Evolutionary conservation across 2,113 vertebrate genomes (phyloP).

Genomic region (Calidris pygmaea): DNA sequence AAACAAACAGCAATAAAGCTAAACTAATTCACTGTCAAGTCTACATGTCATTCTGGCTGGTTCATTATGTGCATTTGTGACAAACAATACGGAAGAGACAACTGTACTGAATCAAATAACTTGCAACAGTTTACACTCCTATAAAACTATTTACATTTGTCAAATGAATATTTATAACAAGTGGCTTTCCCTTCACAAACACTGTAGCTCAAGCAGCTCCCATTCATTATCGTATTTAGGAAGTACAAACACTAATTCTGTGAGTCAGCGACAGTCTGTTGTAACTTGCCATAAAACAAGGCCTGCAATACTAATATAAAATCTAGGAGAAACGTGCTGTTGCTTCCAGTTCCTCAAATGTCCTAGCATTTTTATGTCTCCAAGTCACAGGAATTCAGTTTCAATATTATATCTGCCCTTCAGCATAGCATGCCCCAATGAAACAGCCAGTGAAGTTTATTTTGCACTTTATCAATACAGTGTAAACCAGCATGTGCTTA

Average conservation of each 20-base stretch:
- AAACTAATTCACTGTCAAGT: slow-evolving; percentile 61
- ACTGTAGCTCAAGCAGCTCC: slow-evolving; percentile 51
- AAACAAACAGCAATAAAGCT: slow-evolving; percentile 63
- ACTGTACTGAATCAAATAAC: slow-evolving; percentile 71
- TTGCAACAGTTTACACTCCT: slow-evolving; percentile 70
- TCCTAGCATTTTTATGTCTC: slow-evolving; percentile 20
- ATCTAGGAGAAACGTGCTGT: neutral
- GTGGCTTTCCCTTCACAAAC: slow-evolving; percentile 64
- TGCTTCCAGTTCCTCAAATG: neutral
- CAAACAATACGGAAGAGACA: slow-evolving; percentile 70
- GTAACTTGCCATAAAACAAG: neutral
- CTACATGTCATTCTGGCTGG: slow-evolving; percentile 50
- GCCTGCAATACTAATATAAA: neutral
- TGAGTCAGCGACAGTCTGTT: neutral
- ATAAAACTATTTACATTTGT: slow-evolving; percentile 77
- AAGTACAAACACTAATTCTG: slow-evolving; percentile 40
- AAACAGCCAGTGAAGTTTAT: slow-evolving; percentile 71
- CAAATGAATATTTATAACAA: slow-evolving; percentile 79
- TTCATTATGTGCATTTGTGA: slow-evolving; percentile 74
- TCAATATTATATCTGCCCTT: slow-evolving; percentile 32
- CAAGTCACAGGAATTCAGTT: neutral
- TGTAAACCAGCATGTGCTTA: slow-evolving; percentile 75
- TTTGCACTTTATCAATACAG: slow-evolving; percentile 73
- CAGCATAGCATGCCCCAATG: slow-evolving; percentile 63
- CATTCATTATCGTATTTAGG: slow-evolving; percentile 19